Evolutionary conservation across 2,888 invertebrate genomes (phyloP), one percentile per base, ranked within the genome.

Genomic region (Uloborus plumipes): DNA sequence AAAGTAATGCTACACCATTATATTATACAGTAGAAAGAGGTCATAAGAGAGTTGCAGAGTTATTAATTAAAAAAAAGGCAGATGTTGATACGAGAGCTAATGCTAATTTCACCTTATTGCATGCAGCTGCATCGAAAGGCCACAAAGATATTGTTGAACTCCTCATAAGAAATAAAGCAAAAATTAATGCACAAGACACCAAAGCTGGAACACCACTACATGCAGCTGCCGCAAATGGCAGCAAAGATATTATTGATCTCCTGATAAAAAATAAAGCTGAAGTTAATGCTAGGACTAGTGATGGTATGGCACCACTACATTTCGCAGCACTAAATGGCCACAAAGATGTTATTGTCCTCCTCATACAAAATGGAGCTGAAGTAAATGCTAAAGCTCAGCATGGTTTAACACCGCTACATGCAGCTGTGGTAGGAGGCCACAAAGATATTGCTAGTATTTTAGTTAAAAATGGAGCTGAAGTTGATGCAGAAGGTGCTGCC

Each of bases 1-100:
- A 92, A 69, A 94, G 94, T 69, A 92, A 92, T 0, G 92, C 92
- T 86, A 93, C 92, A n/a, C 73, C 64, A 18, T 47, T 73, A 47
- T n/a, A 66, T 55, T 15, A 18, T 0, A 67, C 75, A n/a, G 58
- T 51, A 31, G 47, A 49, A 59, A 22, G 18, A 6, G 66, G 66
- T 9, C 22, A 75, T 58, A 14, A 26, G 13, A 16, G 67, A 22
- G 9, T 75, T 20, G 75, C 65, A 49, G 18, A 55, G 39, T 9
- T 75, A 51, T 49, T 75, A 20, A 26, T 75, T 7, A 16, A n/a
- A 15, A 26, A 47, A 22, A 67, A 67, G n/a, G 65, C 65, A 11
- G 18, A 64, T 26, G 47, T 64, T 31, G 47, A 26, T 64, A 13
- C n/a, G 7, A 47, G 13, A 6, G 22, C 65, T 64, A 59, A 53